Conservation (phyloP, 2,888 invertebrate species). For the Phlogophora meticulosa region DNA sequence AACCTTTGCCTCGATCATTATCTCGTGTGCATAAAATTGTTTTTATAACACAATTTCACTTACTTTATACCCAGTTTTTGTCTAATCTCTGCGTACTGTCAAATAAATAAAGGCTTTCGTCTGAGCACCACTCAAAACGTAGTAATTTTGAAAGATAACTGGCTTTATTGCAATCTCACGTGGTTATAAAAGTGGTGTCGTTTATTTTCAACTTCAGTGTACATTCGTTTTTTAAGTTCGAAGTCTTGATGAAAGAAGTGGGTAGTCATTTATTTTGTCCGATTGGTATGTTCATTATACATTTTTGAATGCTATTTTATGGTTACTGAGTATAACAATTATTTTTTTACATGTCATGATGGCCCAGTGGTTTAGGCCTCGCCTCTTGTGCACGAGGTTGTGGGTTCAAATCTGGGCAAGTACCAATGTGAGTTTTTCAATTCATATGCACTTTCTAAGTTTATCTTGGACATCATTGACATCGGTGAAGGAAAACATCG, state of each 20-base stretch:
- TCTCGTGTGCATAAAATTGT: constrained; percentile 62
- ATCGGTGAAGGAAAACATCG: too few relatives aligned
- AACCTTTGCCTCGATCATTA: constrained; percentile 67
- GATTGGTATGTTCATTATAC: constrained; percentile 34
- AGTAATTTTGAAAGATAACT: constrained; percentile 38
- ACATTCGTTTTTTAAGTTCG: constrained; percentile 6
- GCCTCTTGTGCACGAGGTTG: too few relatives aligned
- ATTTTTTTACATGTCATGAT: too few relatives aligned
- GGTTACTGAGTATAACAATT: too few relatives aligned
- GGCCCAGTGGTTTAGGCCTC: too few relatives aligned
- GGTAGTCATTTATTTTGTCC: constrained; percentile 13
- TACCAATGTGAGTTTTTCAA: too few relatives aligned
- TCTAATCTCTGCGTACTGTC: constrained; percentile 47
- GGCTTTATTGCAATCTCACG: constrained; percentile 5
- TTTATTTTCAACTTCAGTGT: constrained; percentile 45
- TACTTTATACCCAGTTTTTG: constrained; percentile 53
- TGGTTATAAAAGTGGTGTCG: constrained; percentile 39
- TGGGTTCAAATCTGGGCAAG: too few relatives aligned
- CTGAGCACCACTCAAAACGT: constrained; percentile 20
- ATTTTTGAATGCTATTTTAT: not conserved
- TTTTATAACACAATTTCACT: constrained; percentile 63
- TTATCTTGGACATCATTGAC: too few relatives aligned
- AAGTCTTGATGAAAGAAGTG: constrained; percentile 36
- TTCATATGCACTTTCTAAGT: too few relatives aligned
- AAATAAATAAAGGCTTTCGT: constrained; percentile 56